A percentile compares a stretch with the other conserved stretches of the same genome.
Evolutionary conservation across 23 tunicate species (phyloP).

Genomic region (Clavelina lepadiformis): DNA sequence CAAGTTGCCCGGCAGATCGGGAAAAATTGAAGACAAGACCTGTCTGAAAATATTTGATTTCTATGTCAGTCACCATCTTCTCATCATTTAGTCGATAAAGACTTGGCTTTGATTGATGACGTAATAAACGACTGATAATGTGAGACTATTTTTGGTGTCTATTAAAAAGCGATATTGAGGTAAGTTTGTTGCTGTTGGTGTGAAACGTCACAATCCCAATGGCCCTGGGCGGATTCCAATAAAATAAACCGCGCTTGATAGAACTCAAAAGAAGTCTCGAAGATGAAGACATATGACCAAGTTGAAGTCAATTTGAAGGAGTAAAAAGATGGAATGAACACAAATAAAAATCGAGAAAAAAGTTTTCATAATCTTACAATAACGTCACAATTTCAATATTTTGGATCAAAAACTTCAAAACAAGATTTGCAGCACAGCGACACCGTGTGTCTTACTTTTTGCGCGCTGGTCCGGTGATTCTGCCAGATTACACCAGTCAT

Average conservation of each 20-base stretch:
- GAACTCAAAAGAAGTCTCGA: too few relatives aligned
- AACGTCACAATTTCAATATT: too few relatives aligned
- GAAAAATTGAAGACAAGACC: conserved; percentile 16
- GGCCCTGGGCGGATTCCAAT: too few relatives aligned
- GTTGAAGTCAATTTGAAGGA: neutral
- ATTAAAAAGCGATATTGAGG: too few relatives aligned
- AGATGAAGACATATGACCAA: too few relatives aligned
- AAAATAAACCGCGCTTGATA: too few relatives aligned
- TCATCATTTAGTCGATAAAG: neutral
- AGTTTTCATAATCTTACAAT: too few relatives aligned
- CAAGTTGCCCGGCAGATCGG: conserved; percentile 21
- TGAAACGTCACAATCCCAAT: too few relatives aligned
- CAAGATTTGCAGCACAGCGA: neutral
- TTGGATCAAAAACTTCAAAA: neutral
- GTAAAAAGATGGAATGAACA: neutral
- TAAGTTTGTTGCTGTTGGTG: too few relatives aligned
- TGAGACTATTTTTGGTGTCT: too few relatives aligned
- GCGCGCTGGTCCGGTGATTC: neutral
- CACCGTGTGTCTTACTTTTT: neutral
- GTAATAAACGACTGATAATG: too few relatives aligned
- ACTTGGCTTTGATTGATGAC: neutral
- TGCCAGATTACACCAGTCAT: neutral
- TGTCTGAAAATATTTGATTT: neutral
- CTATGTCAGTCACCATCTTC: neutral
- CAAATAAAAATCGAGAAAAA: neutral